These are phyloP conservation scores for Xylocopa sonorina DNA, from an alignment of 1,140 invertebrate species.

Conservation along the genomic window DNA sequence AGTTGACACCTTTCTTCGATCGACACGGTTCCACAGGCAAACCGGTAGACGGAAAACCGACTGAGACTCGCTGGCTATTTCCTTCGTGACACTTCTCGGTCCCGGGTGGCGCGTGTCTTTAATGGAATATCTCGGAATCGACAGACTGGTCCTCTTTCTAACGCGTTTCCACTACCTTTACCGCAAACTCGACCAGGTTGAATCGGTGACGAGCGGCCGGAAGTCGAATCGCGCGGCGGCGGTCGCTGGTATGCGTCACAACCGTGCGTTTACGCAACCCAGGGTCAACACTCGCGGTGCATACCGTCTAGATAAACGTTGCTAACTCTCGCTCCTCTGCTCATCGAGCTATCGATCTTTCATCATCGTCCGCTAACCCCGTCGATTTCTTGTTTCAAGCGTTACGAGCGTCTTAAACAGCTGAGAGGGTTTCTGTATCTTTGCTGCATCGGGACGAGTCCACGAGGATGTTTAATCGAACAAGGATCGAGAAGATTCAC, in stretches of 20 bases:
- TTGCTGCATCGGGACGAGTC: too few relatives aligned
- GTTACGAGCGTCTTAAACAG: too few relatives aligned
- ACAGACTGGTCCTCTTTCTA: neutral
- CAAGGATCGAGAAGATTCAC: neutral
- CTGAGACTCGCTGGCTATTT: neutral
- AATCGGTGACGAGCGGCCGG: neutral
- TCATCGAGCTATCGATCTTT: neutral
- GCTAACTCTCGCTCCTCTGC: conserved; percentile 34
- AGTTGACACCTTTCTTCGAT: neutral
- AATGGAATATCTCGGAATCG: conserved; percentile 5
- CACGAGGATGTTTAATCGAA: too few relatives aligned
- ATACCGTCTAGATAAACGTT: conserved; percentile 69
- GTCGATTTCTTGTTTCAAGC: neutral
- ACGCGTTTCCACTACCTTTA: conserved; percentile 20
- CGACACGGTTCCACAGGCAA: neutral
- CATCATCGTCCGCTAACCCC: neutral
- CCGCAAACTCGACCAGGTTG: neutral
- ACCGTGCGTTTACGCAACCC: conserved; percentile 61
- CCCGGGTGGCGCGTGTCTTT: neutral
- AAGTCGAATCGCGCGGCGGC: conserved; percentile 36
- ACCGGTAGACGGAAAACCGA: neutral
- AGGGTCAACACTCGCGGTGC: conserved; percentile 66
- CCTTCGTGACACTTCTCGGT: conserved; percentile 3
- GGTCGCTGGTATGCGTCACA: neutral
- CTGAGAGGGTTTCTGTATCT: too few relatives aligned